Conservation (phyloP, 2,113 vertebrate genomes). For the Mugil cephalus region DNA sequence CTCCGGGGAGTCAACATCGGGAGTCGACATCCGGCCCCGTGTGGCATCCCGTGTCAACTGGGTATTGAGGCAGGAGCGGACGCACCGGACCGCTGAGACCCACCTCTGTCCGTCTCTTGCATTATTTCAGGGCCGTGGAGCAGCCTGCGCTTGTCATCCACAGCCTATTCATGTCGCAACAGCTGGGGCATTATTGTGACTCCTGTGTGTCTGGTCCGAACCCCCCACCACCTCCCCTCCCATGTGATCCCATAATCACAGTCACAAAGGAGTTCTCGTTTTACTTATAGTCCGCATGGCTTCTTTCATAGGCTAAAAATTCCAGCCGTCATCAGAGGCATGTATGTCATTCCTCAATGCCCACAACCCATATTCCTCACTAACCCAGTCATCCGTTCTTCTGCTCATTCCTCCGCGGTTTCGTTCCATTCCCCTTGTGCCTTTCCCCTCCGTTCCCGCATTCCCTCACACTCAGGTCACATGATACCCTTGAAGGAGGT, state of each 20-base stretch:
- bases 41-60: slow-evolving; percentile 60
- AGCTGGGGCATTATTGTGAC: slow-evolving; percentile 72
- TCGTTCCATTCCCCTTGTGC: background rate
- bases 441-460: slow-evolving; percentile 5
- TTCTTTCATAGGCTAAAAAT: slow-evolving; percentile 46
- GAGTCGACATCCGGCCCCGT: slow-evolving; percentile 64
- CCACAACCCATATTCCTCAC: slow-evolving; percentile 45
- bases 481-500: slow-evolving; percentile 72
- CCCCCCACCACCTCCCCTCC: background rate
- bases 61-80: slow-evolving; percentile 45
- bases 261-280: slow-evolving; percentile 68
- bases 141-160: slow-evolving; percentile 59
- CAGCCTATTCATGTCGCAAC: slow-evolving; percentile 65
- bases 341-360: slow-evolving; percentile 46
- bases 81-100: slow-evolving; percentile 31
- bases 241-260: slow-evolving; percentile 43
- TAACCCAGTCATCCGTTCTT: slow-evolving; percentile 32
- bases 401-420: slow-evolving; percentile 15
- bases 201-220: slow-evolving; percentile 53
- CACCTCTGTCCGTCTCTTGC: slow-evolving; percentile 21
- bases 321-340: slow-evolving; percentile 42
- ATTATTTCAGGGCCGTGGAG: slow-evolving; percentile 27
- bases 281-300: slow-evolving; percentile 59
- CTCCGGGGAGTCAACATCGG: slow-evolving; percentile 63
- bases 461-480: slow-evolving; percentile 64